Conservation (phyloP, 1,140 invertebrate species). For the Cheumatopsyche charites region DNA sequence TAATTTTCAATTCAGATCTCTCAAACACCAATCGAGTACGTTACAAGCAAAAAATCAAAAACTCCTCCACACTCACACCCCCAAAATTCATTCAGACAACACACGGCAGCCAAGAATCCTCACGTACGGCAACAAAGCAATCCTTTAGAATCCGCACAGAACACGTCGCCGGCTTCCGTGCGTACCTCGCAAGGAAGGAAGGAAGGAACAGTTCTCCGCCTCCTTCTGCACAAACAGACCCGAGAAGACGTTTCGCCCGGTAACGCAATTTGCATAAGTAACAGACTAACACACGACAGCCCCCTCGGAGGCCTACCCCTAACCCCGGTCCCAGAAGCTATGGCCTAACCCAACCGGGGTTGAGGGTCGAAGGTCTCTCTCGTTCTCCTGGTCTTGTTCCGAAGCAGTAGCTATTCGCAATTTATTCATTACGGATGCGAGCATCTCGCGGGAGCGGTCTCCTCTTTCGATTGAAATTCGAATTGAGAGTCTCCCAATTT, state of each 20-base stretch:
- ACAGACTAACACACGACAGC: conserved; percentile 31
- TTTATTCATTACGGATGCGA: neutral
- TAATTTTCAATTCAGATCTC: too few species aligned
- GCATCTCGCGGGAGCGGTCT: too few species aligned
- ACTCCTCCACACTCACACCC: neutral
- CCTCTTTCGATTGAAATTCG: neutral
- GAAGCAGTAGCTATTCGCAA: neutral
- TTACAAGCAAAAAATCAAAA: too few species aligned
- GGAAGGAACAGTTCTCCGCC: conserved; percentile 34
- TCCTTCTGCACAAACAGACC: conserved; percentile 28
- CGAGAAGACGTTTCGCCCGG: conserved; percentile 3
- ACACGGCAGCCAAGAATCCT: too few species aligned
- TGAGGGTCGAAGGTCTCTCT: too few species aligned
- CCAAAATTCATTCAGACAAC: neutral
- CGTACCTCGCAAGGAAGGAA: conserved; percentile 19
- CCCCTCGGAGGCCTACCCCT: neutral
- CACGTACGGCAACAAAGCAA: neutral
- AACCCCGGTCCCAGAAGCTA: too few species aligned
- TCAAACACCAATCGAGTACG: too few species aligned
- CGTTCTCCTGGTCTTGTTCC: too few species aligned
- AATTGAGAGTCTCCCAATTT: neutral
- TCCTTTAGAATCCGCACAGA: neutral
- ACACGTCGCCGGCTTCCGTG: neutral
- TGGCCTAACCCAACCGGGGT: too few species aligned
- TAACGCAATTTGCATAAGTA: conserved; percentile 38